Percentiles rank a stretch among this genome's conserved stretches.
These are phyloP conservation scores for Hexactinellida sp. DNA, from an alignment of 37 sponge, comb jelly and placozoan genomes.

Conservation along the genomic window DNA sequence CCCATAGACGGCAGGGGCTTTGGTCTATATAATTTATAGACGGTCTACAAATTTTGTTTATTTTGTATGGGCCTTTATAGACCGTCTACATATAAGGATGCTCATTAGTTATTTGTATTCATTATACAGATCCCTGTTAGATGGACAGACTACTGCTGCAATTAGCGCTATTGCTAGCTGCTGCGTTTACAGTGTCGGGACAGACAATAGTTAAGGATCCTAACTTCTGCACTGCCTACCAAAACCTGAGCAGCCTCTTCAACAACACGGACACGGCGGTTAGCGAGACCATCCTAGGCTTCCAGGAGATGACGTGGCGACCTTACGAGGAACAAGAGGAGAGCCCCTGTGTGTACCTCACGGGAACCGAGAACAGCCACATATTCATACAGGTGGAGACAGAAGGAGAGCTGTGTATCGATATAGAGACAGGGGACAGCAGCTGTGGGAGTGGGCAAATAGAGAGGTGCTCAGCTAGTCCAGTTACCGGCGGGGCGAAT, in stretches of 20 bases:
- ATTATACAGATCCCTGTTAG: too few species aligned
- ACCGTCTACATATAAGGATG: too few species aligned
- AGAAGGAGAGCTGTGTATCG: background rate
- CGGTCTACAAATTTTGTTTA: too few species aligned
- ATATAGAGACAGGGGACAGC: background rate
- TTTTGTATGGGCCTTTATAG: too few species aligned
- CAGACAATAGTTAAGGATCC: background rate
- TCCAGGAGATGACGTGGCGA: background rate
- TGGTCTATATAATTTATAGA: too few species aligned
- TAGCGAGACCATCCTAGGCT: background rate
- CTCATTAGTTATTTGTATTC: too few species aligned
- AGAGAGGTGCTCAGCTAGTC: background rate
- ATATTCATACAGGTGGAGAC: constrained; percentile 1
- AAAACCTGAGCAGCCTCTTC: background rate
- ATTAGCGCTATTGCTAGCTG: background rate
- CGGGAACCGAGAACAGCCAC: background rate
- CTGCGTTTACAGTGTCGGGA: background rate
- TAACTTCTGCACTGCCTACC: background rate
- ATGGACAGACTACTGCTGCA: background rate
- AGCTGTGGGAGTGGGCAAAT: background rate
- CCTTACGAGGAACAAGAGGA: background rate
- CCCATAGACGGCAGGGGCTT: too few species aligned
- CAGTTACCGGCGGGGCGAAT: background rate
- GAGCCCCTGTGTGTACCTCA: background rate
- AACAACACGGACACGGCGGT: background rate